Evolutionary conservation across 2,888 invertebrate genomes (phyloP).

Genomic region (Rhimphoctona megacephalus): DNA sequence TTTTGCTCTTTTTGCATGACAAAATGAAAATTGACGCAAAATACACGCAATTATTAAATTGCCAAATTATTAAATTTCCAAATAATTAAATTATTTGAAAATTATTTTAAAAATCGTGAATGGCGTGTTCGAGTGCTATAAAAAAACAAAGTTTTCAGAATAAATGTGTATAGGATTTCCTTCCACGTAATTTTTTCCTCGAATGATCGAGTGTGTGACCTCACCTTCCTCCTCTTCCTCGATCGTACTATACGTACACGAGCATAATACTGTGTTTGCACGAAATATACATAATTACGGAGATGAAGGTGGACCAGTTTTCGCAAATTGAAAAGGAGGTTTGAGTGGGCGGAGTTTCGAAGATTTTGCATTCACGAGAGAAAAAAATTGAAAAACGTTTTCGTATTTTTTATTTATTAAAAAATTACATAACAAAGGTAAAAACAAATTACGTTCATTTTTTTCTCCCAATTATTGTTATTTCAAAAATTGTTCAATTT

Average conservation of each 20-base stretch:
- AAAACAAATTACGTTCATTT: neutral
- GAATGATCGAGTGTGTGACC: constrained; percentile 51
- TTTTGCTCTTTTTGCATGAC: neutral
- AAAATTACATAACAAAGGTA: neutral
- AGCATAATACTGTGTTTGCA: constrained; percentile 45
- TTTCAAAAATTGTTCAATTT: neutral
- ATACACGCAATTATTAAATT: neutral
- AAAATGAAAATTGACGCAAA: neutral
- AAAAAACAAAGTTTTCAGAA: constrained; percentile 21
- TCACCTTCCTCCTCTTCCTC: constrained; percentile 29
- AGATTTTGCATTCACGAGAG: neutral
- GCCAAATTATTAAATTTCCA: too few relatives aligned
- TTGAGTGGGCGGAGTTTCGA: neutral
- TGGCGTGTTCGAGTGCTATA: neutral
- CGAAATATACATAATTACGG: constrained; percentile 49
- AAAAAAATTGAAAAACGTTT: constrained; percentile 5
- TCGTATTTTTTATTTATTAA: constrained; percentile 2
- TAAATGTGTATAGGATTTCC: constrained; percentile 13
- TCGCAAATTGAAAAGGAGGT: neutral
- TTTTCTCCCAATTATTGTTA: neutral
- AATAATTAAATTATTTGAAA: neutral
- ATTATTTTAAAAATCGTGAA: neutral
- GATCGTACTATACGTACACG: constrained; percentile 31
- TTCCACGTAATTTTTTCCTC: constrained; percentile 36
- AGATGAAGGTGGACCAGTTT: constrained; percentile 34